Evolutionary conservation across 2,888 invertebrate genomes (phyloP), one percentile per base, ranked within the genome.

Genomic region (Glaucopsyche alexis): DNA sequence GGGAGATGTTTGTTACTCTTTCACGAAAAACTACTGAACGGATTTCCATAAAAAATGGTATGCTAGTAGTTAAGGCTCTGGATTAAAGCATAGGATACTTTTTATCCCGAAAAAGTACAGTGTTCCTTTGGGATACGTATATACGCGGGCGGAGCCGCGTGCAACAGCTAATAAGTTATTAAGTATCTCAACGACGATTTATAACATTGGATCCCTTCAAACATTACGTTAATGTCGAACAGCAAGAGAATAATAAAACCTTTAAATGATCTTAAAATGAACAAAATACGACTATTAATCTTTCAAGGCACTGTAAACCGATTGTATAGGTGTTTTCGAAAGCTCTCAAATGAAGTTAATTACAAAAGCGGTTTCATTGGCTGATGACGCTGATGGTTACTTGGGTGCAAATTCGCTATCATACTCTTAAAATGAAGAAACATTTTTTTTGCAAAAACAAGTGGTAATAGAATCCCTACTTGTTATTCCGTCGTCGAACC

Each of bases 401-500:
- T 60, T 29, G 60, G 16, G 29, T 60, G 60, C 14, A 29, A 38
- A 60, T 60, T 60, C 29, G 60, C 29, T 60, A 60, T 29, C 29
- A 29, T 47, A 8, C 13, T 60, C 13, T 13, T 5, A 29, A 29
- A 60, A 38, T 7, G 60, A 60, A 55, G 55, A 55, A 55, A 55
- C 55, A 55, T 1, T 55, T 55, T 55, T 55, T 55, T 19, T 19
- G 55, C 19, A 55, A 60, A 60, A 60, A 60, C 60, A 6, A 60
- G 60, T 38, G 14, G 60, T 38, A 60, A 60, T 38, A 2, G 60
- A 38, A 60, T 38, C 60, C 60, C 60, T 60, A 60, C 29, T 60
- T 60, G 60, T 60, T 60, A 60, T 60, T 60, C 60, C 60, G 60
- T 60, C 29, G 38, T 60, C 60, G 60, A 60, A 60, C 60, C 7